Evolutionary conservation across 2,113 vertebrate genomes (phyloP).

Genomic region (Xiphophorus hellerii): DNA sequence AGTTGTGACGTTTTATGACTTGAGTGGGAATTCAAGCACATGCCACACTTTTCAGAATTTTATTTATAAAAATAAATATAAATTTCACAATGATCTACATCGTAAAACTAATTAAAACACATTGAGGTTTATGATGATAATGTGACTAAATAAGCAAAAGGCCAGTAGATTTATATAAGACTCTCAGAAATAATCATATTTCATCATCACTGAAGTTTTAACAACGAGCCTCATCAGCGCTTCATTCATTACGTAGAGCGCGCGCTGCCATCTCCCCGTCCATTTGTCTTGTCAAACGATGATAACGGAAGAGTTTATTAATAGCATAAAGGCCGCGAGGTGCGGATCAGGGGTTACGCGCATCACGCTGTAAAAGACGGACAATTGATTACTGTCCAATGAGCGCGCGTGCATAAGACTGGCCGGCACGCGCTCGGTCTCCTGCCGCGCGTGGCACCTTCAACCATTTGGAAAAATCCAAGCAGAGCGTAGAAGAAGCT

Average conservation of each 20-base stretch:
- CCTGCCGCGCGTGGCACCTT: constrained; percentile 46
- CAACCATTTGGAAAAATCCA: constrained; percentile 61
- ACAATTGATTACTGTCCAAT: constrained; percentile 55
- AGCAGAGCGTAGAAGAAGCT: constrained; percentile 58
- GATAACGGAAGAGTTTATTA: constrained; percentile 61
- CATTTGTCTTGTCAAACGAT: constrained; percentile 51
- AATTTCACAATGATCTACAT: neutral
- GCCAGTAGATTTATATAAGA: neutral
- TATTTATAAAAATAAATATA: too few species aligned
- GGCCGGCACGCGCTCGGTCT: constrained; percentile 42
- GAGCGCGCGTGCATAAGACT: constrained; percentile 49
- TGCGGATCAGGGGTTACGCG: constrained; percentile 41
- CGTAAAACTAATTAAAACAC: neutral
- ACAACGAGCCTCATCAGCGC: neutral
- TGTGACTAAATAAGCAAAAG: neutral
- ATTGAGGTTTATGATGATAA: neutral
- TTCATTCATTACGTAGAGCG: constrained; percentile 10
- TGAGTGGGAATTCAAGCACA: too few species aligned
- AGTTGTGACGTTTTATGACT: too few species aligned
- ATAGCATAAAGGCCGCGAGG: constrained; percentile 48
- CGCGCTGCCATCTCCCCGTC: constrained; percentile 18
- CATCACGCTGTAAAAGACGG: constrained; percentile 50
- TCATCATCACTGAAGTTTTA: neutral
- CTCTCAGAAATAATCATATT: neutral
- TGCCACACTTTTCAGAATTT: neutral